Evolutionary conservation across 2,888 invertebrate species (phyloP).

Genomic region (Eurois occulta): DNA sequence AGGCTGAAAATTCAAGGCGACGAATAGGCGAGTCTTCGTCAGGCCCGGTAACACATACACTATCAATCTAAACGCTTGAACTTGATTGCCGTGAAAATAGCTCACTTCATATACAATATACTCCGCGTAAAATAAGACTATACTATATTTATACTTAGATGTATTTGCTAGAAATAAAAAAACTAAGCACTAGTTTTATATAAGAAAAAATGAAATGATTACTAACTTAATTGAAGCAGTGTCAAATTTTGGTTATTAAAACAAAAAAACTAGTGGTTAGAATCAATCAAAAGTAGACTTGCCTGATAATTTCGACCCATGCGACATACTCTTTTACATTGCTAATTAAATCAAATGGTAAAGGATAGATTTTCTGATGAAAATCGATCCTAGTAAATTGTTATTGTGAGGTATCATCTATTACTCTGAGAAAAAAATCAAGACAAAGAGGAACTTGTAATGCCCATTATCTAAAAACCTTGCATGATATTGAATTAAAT

Average conservation of each 20-base stretch:
- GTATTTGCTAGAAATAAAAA: constrained; percentile 42
- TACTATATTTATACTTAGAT: constrained; percentile 36
- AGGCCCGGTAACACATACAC: constrained; percentile 77
- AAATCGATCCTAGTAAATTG: not conserved
- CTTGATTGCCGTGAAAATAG: constrained; percentile 68
- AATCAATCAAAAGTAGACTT: constrained; percentile 31
- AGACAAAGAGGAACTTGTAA: not conserved
- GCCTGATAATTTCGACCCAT: constrained; percentile 14
- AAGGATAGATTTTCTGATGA: not conserved
- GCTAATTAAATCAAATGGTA: not conserved
- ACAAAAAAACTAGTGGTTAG: constrained; percentile 27
- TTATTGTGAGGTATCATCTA: not conserved
- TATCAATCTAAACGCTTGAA: constrained; percentile 71
- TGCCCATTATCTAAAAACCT: not conserved
- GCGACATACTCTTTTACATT: constrained; percentile 30
- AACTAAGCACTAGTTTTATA: constrained; percentile 53
- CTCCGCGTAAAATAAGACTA: constrained; percentile 45
- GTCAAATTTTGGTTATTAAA: not conserved
- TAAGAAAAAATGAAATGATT: not conserved
- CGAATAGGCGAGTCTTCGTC: constrained; percentile 79
- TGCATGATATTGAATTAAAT: not conserved
- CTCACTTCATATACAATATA: constrained; percentile 60
- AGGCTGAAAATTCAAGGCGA: constrained; percentile 80
- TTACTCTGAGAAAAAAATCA: not conserved
- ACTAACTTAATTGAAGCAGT: not conserved